These are phyloP conservation scores for Alcis repandata DNA, from an alignment of 2,888 invertebrate species.

Conservation along the genomic window DNA sequence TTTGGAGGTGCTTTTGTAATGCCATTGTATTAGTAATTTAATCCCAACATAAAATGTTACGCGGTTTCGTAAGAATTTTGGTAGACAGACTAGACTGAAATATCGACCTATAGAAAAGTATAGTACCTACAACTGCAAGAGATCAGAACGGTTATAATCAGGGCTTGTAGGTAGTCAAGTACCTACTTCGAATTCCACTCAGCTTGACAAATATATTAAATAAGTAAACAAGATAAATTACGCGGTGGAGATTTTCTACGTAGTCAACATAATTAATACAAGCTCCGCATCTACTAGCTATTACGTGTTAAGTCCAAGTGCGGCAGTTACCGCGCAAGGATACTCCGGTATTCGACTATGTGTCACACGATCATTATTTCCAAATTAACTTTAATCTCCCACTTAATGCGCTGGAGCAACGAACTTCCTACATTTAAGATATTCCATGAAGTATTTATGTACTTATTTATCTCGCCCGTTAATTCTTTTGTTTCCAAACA, in stretches of 20 bases:
- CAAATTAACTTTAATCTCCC: conserved; percentile 79
- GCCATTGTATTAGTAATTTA: too few species aligned
- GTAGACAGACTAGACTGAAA: too few species aligned
- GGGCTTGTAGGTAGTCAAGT: not conserved
- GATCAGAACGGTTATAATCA: too few species aligned
- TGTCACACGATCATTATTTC: conserved; percentile 77
- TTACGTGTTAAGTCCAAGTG: conserved; percentile 33
- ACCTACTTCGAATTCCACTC: not conserved
- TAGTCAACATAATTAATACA: conserved; percentile 35
- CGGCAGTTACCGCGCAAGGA: conserved; percentile 41
- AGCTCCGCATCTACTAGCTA: conserved; percentile 33
- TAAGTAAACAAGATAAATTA: conserved; percentile 8
- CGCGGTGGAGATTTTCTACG: conserved; percentile 11
- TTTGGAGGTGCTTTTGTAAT: too few species aligned
- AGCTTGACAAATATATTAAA: conserved; percentile 9
- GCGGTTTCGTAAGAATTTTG: too few species aligned
- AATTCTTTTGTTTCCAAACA: conserved; percentile 71
- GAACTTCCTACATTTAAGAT: conserved; percentile 73
- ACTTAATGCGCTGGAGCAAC: conserved; percentile 70
- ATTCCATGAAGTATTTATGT: conserved; percentile 59
- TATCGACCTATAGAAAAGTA: too few species aligned
- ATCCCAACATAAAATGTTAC: too few species aligned
- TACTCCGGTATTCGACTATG: conserved; percentile 43
- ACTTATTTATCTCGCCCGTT: conserved; percentile 60
- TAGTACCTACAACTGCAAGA: too few species aligned